A percentile compares a stretch with the other conserved stretches of the same genome.
Conservation (phyloP, 2,888 invertebrate genomes). For the Pasiphila rectangulata region DNA sequence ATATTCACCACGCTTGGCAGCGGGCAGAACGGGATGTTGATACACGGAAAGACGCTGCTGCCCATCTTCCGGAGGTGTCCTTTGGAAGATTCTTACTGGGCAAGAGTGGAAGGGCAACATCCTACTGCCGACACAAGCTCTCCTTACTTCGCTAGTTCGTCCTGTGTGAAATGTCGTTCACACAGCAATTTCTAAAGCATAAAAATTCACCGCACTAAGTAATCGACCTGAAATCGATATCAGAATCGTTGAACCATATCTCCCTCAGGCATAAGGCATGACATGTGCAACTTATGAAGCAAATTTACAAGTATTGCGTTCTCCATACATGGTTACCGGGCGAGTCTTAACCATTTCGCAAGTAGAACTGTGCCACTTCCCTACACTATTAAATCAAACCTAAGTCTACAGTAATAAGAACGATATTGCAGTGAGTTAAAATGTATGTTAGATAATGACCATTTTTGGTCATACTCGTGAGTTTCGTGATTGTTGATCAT, state of each 20-base stretch:
- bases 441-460: slow-evolving; percentile 43
- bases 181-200: background rate
- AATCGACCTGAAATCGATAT: background rate
- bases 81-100: too few species aligned
- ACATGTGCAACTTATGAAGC: slow-evolving; percentile 8
- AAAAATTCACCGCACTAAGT: background rate
- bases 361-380: slow-evolving; percentile 50
- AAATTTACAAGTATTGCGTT: slow-evolving; percentile 40
- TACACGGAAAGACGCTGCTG: too few species aligned
- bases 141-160: too few species aligned
- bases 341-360: slow-evolving; percentile 55
- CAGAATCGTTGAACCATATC: slow-evolving; percentile 5
- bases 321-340: slow-evolving; percentile 47
- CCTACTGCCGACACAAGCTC: too few species aligned
- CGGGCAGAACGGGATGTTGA: too few species aligned
- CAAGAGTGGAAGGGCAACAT: too few species aligned
- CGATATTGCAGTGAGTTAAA: slow-evolving; percentile 19
- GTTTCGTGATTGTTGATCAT: slow-evolving; percentile 47
- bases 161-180: too few species aligned
- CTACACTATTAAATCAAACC: slow-evolving; percentile 26
- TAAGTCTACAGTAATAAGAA: slow-evolving; percentile 24
- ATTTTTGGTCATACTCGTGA: slow-evolving; percentile 52
- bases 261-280: slow-evolving; percentile 6
- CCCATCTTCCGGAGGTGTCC: too few species aligned
- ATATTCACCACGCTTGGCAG: too few species aligned